Conservation (phyloP, 2,888 invertebrate genomes). For the Drosophila hawaiiensis region DNA sequence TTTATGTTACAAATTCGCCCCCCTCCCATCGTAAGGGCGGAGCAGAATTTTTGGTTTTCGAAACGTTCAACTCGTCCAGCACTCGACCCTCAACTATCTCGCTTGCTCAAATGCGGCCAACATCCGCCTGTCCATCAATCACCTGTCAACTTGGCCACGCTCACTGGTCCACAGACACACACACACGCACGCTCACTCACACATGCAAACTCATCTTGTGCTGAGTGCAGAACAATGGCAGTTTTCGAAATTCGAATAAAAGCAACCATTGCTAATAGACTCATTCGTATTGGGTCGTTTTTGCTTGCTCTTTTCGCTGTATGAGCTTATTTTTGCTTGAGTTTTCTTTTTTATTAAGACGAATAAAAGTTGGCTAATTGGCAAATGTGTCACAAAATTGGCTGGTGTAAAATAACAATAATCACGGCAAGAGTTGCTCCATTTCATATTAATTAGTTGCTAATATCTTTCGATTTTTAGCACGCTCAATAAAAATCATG, state of each 20-base stretch:
- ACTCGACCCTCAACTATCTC: conserved; percentile 35
- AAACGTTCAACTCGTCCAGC: conserved; percentile 46
- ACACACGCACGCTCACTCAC: conserved; percentile 8
- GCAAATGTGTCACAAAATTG: not conserved
- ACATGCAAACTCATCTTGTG: conserved; percentile 18
- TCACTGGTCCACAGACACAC: conserved; percentile 56
- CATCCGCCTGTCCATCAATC: conserved; percentile 82
- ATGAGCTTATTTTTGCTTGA: not conserved
- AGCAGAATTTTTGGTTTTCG: conserved; percentile 48
- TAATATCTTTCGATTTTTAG: not conserved
- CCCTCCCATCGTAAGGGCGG: conserved; percentile 50
- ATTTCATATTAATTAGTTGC: not conserved
- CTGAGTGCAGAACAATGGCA: conserved; percentile 50
- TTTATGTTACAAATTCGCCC: conserved; percentile 12
- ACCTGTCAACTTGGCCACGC: conserved; percentile 81
- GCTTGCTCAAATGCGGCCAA: conserved; percentile 38
- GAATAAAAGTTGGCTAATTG: not conserved
- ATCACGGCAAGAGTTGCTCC: not conserved
- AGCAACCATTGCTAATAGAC: conserved; percentile 42
- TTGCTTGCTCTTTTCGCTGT: not conserved
- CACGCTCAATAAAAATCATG: conserved; percentile 19
- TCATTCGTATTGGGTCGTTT: conserved; percentile 36
- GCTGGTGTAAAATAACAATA: not conserved
- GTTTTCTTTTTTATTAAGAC: not conserved
- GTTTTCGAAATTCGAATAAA: conserved; percentile 43